Evolutionary conservation across 1,140 invertebrate species (phyloP).

Genomic region (Drosophila littoralis): DNA sequence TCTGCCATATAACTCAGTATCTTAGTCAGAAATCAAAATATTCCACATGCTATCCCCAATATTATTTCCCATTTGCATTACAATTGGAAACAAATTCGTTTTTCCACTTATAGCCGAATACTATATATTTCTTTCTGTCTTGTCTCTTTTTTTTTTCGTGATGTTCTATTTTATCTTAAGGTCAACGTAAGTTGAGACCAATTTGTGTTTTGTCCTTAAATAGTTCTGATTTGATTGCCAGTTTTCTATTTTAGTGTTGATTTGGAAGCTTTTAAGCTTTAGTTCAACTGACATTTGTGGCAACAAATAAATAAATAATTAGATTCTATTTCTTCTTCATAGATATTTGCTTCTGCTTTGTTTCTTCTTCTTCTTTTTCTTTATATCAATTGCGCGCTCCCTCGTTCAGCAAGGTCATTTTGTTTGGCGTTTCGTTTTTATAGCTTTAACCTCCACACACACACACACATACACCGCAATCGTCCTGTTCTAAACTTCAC

Average conservation of each 20-base stretch:
- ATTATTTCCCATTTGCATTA: neutral
- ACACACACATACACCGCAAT: slow-evolving; percentile 7
- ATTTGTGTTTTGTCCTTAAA: slow-evolving; percentile 33
- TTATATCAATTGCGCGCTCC: neutral
- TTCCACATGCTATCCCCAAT: neutral
- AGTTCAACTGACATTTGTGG: slow-evolving; percentile 70
- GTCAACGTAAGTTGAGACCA: slow-evolving; percentile 25
- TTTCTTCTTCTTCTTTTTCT: neutral
- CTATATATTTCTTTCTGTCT: neutral
- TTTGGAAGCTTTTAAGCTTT: slow-evolving; percentile 64
- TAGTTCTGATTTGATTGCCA: slow-evolving; percentile 51
- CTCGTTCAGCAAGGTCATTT: slow-evolving; percentile 39
- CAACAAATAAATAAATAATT: slow-evolving; percentile 77
- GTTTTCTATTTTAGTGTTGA: slow-evolving; percentile 67
- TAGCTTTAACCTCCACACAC: slow-evolving; percentile 29
- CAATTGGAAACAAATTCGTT: neutral
- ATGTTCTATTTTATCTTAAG: slow-evolving; percentile 30
- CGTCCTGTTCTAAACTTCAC: slow-evolving; percentile 37
- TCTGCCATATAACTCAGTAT: no score
- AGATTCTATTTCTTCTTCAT: slow-evolving; percentile 54
- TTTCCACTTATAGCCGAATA: no score
- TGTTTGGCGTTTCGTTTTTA: slow-evolving; percentile 43
- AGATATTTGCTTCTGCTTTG: slow-evolving; percentile 4
- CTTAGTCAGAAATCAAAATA: neutral
- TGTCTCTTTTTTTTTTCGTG: neutral